Percentiles rank a stretch among this genome's conserved stretches.
Evolutionary conservation across 2,888 invertebrate genomes (phyloP).

Genomic region (Copidosoma aretas): DNA sequence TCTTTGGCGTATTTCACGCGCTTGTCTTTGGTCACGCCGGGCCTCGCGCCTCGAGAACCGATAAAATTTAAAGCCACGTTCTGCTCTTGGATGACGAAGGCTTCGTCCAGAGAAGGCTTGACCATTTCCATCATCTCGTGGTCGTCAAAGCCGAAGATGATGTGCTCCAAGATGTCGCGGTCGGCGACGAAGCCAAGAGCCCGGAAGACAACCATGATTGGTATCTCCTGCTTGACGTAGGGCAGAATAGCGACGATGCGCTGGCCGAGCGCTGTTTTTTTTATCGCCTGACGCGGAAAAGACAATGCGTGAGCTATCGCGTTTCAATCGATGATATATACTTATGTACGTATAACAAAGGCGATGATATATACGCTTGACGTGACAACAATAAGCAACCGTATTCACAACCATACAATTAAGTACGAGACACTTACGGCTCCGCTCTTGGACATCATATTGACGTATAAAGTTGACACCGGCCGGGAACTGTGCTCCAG

Average conservation of each 20-base stretch:
- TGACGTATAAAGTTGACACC: constrained; percentile 97
- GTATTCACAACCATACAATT: no score
- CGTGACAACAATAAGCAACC: background rate
- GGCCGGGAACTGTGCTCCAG: constrained; percentile 92
- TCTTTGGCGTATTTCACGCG: constrained; percentile 99
- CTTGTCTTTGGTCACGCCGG: constrained; percentile 98
- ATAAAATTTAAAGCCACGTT: constrained; percentile 99
- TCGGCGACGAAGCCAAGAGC: constrained; percentile 99
- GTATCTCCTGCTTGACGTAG: constrained; percentile 99
- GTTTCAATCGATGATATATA: no score
- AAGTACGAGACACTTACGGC: constrained; percentile 59
- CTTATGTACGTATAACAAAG: no score
- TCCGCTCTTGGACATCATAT: constrained; percentile 99
- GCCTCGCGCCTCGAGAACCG: constrained; percentile 94
- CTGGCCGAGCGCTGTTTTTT: constrained; percentile 98
- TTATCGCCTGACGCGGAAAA: constrained; percentile 70
- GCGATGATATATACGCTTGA: background rate
- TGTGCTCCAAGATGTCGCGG: constrained; percentile 98
- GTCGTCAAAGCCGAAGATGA: constrained; percentile 99
- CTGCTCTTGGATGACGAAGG: constrained; percentile 99
- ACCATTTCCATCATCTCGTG: constrained; percentile 99
- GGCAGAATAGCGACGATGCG: constrained; percentile 97
- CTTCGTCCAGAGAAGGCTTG: constrained; percentile 98
- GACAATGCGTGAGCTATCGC: background rate
- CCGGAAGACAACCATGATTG: constrained; percentile 99